A percentile compares a stretch with the other conserved stretches of the same genome.
phyloP scores from a whole-genome alignment of 2,888 invertebrate genomes.

The Aphidoletes aphidimyza region DNA sequence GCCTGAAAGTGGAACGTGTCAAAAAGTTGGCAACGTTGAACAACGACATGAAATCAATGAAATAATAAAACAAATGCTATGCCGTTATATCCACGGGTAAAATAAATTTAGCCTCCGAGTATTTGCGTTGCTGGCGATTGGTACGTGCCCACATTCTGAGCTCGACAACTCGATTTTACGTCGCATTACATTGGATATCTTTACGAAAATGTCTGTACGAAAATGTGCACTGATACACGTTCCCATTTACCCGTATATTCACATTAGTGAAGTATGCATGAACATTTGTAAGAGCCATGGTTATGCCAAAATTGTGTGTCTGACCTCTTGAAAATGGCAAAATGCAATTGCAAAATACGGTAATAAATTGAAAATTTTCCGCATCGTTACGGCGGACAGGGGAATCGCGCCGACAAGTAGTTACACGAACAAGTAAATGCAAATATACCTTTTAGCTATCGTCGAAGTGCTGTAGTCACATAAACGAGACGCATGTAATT shows the following conservation, averaged over 20 bases:
- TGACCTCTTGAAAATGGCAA: background rate
- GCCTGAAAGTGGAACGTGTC: background rate
- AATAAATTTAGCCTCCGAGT: background rate
- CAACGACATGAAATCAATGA: background rate
- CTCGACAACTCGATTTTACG: no score
- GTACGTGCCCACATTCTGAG: no score
- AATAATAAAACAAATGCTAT: background rate
- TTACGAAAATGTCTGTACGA: no score
- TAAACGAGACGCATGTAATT: constrained; percentile 22
- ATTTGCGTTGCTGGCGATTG: background rate
- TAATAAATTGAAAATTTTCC: constrained; percentile 52
- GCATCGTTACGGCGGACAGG: constrained; percentile 31
- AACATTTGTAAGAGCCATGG: no score
- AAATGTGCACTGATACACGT: no score
- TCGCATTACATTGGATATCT: no score
- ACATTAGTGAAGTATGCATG: no score
- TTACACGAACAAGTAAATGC: background rate
- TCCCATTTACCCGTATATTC: no score
- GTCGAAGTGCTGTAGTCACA: background rate
- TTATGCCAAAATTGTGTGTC: no score
- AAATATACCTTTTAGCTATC: background rate
- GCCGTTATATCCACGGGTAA: background rate
- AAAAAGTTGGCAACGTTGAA: background rate
- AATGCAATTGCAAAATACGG: constrained; percentile 45
- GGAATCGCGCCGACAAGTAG: background rate